These are phyloP conservation scores for Stictocephala bisonia DNA, from an alignment of 2,888 invertebrate genomes.

Conservation along the genomic window DNA sequence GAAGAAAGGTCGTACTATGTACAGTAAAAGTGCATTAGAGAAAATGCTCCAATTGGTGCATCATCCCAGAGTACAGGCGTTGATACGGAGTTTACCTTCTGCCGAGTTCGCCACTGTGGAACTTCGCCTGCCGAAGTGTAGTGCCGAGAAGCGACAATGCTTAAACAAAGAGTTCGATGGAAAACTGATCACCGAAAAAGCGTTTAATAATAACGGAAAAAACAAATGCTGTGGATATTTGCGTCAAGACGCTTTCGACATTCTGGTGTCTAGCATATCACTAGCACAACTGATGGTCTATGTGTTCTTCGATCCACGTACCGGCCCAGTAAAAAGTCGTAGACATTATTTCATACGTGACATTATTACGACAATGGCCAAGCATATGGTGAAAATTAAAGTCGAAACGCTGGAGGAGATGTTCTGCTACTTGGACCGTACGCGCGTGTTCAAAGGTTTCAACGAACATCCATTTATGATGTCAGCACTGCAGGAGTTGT, in stretches of 20 bases:
- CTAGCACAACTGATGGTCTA: not conserved
- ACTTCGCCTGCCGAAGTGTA: not conserved
- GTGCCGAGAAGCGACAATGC: too few relatives aligned
- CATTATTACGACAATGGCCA: not conserved
- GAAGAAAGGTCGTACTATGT: not conserved
- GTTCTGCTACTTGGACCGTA: not conserved
- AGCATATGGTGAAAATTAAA: not conserved
- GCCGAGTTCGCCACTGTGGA: not conserved
- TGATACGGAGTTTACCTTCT: not conserved
- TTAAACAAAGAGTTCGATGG: too few relatives aligned
- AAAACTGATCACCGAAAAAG: too few relatives aligned
- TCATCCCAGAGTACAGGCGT: not conserved
- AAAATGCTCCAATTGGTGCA: not conserved
- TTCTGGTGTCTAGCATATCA: not conserved
- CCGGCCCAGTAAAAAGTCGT: not conserved
- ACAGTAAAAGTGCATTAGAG: not conserved
- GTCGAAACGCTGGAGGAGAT: not conserved
- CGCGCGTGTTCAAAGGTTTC: constrained; percentile 3
- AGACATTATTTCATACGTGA: constrained; percentile 1
- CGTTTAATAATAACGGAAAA: not conserved
- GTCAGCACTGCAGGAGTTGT: not conserved
- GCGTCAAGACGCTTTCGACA: not conserved
- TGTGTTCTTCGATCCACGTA: not conserved
- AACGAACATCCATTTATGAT: not conserved
- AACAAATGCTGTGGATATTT: constrained; percentile 12